Evolutionary conservation across 2,113 vertebrate genomes (phyloP), one percentile per base, ranked within the genome.

Genomic region (Nannobrachium achirus): DNA sequence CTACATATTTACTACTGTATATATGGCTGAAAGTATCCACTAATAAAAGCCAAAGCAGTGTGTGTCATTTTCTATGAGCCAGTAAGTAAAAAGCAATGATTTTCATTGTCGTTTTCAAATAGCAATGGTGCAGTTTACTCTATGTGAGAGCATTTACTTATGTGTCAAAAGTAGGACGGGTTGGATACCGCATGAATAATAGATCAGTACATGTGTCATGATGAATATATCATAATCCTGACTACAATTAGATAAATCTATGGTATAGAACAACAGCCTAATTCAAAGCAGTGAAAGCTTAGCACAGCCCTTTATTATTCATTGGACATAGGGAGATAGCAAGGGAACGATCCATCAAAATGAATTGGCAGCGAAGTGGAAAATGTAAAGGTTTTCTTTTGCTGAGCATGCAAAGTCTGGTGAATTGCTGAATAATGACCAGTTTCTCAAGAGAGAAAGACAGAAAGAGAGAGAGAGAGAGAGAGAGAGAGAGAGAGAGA

Each of bases 241-340:
- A 76, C 75, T 78, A 66, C 58, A 69, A 69, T 19, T 51, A 45
- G 46, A 33, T 50, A 65, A 76, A 66, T 73, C 52, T 67, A 71
- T 55, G 3, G 39, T 46, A 58, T 57, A 18, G 65, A 25, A 63
- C 25, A 56, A 58, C 48, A 19, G 59, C 40, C 63, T 81, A 66
- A 71, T 59, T 71, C 42, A 60, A 59, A 33, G 62, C 40, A 38
- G 60, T 53, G 19, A 11, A 18, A 18, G 77, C 50, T 50, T 61
- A 56, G 73, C 62, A 68, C 46, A 81, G 85, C 66, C 50, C 76
- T 82, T 83, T 85, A 71, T 83, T 86, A 86, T 86, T 86, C 82
- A 89, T 55, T 81, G 77, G 75, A 81, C 63, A 76, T 6, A 58
- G 65, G 73, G 62, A 33, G 60, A 65, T 76, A 60, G 56, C 44